Base-by-base conservation (phyloP, 2,888 invertebrate genomes). In the Lagria hirta region DNA sequence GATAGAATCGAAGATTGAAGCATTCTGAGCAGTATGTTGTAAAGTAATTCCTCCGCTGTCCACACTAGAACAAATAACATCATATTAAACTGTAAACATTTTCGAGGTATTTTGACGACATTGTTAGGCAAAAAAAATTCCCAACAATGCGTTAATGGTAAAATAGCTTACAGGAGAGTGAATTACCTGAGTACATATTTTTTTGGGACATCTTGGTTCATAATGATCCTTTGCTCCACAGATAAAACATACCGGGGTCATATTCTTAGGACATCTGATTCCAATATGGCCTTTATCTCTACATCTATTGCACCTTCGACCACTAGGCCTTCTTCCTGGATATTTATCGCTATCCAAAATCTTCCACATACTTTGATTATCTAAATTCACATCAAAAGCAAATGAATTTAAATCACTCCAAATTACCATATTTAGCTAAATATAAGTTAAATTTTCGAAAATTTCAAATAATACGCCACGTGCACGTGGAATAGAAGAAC, bases 11-110 rank as follows among this genome's bases (percentile, higher is more conserved):
- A 73, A 79, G 80, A 48, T 67, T 58, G 30, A 74, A 72, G 58
- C 87, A 87, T 51, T 77, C 76, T 52, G 75, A 75, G 61, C 84
- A 84, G 61, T 74, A 75, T 20, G 73, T 74, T 6, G 79, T 77
- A 55, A 78, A 81, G 54, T 76, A 72, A 1, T 4, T 15, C n/a
- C 43, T 37, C 11, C 14, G 11, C 20, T 20, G 43, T 13, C 86
- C 87, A 61, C 87, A 87, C 86, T 87, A 67, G 10, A 77, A 75
- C 33, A n/a, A n/a, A n/a, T n/a, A n/a, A n/a, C n/a, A n/a, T n/a
- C n/a, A n/a, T n/a, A n/a, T n/a, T n/a, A n/a, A n/a, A n/a, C n/a
- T n/a, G n/a, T n/a, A n/a, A n/a, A n/a, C n/a, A n/a, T n/a, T n/a
- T n/a, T n/a, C n/a, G n/a, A n/a, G n/a, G n/a, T n/a, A n/a, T n/a